Evolutionary conservation across 2,888 invertebrate species (phyloP).

Genomic region (Agrotis puta): DNA sequence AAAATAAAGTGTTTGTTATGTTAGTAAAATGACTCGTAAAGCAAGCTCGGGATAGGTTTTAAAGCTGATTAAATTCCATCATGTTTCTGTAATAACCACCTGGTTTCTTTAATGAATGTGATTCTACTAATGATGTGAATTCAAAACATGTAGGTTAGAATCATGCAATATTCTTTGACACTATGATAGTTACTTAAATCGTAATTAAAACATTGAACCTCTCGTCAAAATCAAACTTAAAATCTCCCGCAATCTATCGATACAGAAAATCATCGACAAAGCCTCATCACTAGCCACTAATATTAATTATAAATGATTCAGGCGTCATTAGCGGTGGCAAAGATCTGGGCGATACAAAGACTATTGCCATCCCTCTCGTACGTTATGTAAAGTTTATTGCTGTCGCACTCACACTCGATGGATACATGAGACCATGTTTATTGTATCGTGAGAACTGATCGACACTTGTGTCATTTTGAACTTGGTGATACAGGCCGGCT

Average conservation of each 20-base stretch:
- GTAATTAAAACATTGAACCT: too few species aligned
- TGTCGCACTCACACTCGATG: constrained; percentile 65
- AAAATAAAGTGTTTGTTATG: too few species aligned
- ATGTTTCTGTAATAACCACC: too few species aligned
- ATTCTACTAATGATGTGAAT: too few species aligned
- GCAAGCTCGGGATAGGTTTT: too few species aligned
- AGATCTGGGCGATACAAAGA: constrained; percentile 69
- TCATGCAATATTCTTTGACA: too few species aligned
- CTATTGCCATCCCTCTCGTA: constrained; percentile 60
- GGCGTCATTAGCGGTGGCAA: constrained; percentile 78
- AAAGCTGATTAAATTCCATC: too few species aligned
- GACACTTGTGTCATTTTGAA: constrained; percentile 60
- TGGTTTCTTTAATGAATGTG: too few species aligned
- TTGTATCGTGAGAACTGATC: constrained; percentile 75
- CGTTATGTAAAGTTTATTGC: constrained; percentile 63
- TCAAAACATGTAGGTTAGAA: too few species aligned
- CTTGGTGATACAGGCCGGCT: constrained; percentile 61
- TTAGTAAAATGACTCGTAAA: too few species aligned
- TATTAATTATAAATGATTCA: constrained; percentile 74
- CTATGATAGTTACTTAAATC: too few species aligned
- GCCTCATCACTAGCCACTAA: constrained; percentile 65
- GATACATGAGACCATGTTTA: constrained; percentile 66
- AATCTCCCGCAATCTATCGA: not conserved
- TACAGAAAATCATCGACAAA: constrained; percentile 23
- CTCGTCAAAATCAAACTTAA: too few species aligned